Evolutionary conservation across 2,888 invertebrate genomes (phyloP), one percentile per base, ranked within the genome.

Genomic region (Argyresthia goedartella): DNA sequence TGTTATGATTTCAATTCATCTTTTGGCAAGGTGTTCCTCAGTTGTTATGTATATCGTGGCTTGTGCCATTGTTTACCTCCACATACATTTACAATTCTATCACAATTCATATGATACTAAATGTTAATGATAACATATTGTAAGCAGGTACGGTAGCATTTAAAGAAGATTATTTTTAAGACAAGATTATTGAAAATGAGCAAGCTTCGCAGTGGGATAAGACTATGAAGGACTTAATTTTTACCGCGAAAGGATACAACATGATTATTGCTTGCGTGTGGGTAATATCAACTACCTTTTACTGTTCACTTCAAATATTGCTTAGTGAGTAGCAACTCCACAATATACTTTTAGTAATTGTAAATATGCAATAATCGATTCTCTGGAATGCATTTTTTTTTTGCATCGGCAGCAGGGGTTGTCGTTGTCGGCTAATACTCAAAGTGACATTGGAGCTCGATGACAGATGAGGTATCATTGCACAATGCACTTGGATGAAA

Each of bases 391-490:
- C 11, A 33, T 48, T 47, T 47, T 13, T 48, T 47, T 47, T 13
- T 41, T 25, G 25, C 25, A 25, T 25, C 6, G 25, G 25, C 25
- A 25, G 25, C 25, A 25, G 6, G 25, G 25, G 6, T 25, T 25
- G 6, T 33, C 8, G 36, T 43, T 66, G 80, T 78, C 82, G 82
- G 84, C 72, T 62, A 67, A 70, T 61, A 56, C 60, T 79, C 81
- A 85, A 85, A 84, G 76, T 69, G 58, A 52, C 42, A 61, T 66
- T 59, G 66, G 63, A 59, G 60, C 64, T 59, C 66, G 66, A 62
- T 65, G 70, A 71, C 85, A 81, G 81, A 82, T 84, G 84, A 85
- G 76, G 69, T 80, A 78, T 73, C 69, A 62, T 85, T 82, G 80
- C 80, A 81, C 84, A 85, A 85, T 76, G 64, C 69, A 65, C 62